Evolutionary conservation across 2,797 vertebrate species (phyloP), one percentile per base, ranked within the genome.

Genomic region (Enteromius afrohamiltoni): DNA sequence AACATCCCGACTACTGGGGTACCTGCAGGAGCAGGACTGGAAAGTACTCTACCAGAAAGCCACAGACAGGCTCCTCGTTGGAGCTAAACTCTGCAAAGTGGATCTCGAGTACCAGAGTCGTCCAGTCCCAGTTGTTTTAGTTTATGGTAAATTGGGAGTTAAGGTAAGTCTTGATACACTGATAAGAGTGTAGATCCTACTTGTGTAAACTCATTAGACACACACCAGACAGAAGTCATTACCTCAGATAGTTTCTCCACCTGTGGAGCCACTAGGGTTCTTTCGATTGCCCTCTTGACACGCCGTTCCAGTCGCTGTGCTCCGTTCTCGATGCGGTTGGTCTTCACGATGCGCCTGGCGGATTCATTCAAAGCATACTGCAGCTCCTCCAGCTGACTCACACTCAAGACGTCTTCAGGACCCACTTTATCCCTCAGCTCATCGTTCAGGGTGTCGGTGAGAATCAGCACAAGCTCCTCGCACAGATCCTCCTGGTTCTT

Each of bases 201-300:
- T 64, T 17, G 26, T 64, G 14, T 8, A 31, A 64, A 8, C 26
- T 29, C 26, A 62, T 62, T 62, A 62, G 26, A 31, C 60, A 29
- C 2, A 5, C 26, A 21, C 3, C 16, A 11, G 23, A 6, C 64
- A 10, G 17, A 16, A 26, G 51, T 16, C 11, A 45, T 92, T 88
- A 95, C 95, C 91, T 93, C 92, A 42, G 91, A 89, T 13, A 95
- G 88, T 79, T 83, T 91, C 71, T 89, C 79, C 29, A 95, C 88
- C 87, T 93, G 92, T 8, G 94, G 95, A 23, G 93, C 94, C 13
- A 87, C 89, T 23, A 96, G 93, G 7, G 95, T 96, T 90, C 94
- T 94, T 73, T 94, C 92, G 17, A 96, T 94, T 47, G 93, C 94
- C 47, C 86, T 83, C 80, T 89, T 93, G 14, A 94, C 92, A 70